These are phyloP conservation scores for Anoplolepis gracilipes DNA, from an alignment of 1,140 invertebrate genomes.

Conservation along the genomic window DNA sequence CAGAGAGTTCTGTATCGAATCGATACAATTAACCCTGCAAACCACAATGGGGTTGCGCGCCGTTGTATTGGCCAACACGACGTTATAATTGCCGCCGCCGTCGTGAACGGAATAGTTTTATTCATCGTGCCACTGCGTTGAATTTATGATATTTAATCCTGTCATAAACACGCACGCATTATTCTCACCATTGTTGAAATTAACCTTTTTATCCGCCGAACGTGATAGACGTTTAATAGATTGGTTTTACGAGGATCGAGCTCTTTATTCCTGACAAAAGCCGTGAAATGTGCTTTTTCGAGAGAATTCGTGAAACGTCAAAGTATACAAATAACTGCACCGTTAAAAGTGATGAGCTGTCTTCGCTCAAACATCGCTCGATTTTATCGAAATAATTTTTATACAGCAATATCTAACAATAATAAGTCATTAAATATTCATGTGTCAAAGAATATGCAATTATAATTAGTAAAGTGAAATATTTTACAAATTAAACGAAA, in stretches of 20 bases:
- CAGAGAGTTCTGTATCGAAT: slow-evolving; percentile 65
- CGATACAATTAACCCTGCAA: slow-evolving; percentile 69
- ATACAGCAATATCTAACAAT: no score
- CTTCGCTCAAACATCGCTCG: no score
- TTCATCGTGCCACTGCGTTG: neutral
- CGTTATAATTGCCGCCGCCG: slow-evolving; percentile 59
- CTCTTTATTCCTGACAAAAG: slow-evolving; percentile 19
- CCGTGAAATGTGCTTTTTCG: slow-evolving; percentile 5
- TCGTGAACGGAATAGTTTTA: slow-evolving; percentile 40
- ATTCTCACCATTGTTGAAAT: slow-evolving; percentile 31
- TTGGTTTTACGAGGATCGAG: slow-evolving; percentile 31
- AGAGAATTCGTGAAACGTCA: neutral
- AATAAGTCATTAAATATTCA: no score
- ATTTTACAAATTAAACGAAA: no score
- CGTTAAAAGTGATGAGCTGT: neutral
- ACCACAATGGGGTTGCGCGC: slow-evolving; percentile 64
- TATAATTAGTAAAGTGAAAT: no score
- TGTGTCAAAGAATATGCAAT: no score
- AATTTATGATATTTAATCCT: slow-evolving; percentile 38
- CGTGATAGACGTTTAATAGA: slow-evolving; percentile 41
- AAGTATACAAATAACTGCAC: no score
- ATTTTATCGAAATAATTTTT: no score
- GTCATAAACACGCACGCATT: slow-evolving; percentile 39
- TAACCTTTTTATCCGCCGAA: slow-evolving; percentile 40
- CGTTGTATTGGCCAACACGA: slow-evolving; percentile 54